phyloP scores from a whole-genome alignment of 2,888 invertebrate genomes.

The Crossocerus cetratus region DNA sequence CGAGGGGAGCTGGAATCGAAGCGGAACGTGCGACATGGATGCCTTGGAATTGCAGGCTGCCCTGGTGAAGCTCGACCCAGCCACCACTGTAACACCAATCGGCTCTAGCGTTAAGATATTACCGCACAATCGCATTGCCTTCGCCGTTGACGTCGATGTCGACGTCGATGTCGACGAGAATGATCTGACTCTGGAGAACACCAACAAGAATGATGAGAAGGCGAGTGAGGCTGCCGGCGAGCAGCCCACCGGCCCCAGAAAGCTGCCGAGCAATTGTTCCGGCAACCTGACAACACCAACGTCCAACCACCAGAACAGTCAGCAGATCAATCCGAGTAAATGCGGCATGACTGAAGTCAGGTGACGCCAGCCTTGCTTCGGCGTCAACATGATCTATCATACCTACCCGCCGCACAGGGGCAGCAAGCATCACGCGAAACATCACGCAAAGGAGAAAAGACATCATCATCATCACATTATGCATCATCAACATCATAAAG shows the following conservation, averaged over 20 bases:
- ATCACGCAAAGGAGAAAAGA: constrained; percentile 72
- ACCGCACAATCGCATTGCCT: constrained; percentile 61
- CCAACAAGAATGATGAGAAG: constrained; percentile 36
- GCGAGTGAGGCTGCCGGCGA: constrained; percentile 11
- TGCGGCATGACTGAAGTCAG: constrained; percentile 66
- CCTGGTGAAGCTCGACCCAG: constrained; percentile 73
- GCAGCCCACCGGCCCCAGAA: constrained; percentile 28
- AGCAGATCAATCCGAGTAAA: constrained; percentile 54
- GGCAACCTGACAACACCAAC: constrained; percentile 26
- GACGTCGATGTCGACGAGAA: constrained; percentile 57
- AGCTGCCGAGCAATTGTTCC: constrained; percentile 39
- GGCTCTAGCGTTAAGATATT: constrained; percentile 66
- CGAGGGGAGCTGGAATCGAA: too few species aligned
- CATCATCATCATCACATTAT: constrained; percentile 72
- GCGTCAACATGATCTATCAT: constrained; percentile 73
- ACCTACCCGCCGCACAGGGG: constrained; percentile 75
- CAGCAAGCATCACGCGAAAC: constrained; percentile 72
- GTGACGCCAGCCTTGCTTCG: constrained; percentile 76
- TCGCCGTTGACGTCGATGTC: constrained; percentile 62
- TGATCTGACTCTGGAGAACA: constrained; percentile 45
- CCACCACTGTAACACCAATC: constrained; percentile 74
- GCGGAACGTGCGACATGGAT: constrained; percentile 62
- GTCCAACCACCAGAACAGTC: constrained; percentile 36
- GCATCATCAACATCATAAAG: constrained; percentile 72
- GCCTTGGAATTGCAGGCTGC: constrained; percentile 74